phyloP scores from a whole-genome alignment of 2,797 vertebrate species.

The Eupleurogrammus muticus region DNA sequence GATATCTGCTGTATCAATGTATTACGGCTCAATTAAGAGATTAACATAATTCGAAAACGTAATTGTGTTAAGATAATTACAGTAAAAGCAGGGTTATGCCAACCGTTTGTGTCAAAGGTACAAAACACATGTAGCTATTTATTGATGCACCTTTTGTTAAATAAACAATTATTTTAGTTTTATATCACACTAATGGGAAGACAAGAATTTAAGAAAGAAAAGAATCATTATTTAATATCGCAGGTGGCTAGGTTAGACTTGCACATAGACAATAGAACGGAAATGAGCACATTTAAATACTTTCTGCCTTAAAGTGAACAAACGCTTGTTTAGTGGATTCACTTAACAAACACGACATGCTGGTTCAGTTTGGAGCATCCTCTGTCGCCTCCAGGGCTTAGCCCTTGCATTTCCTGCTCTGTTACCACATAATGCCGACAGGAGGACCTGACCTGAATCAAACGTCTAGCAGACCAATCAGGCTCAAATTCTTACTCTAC shows the following conservation, averaged over 20 bases:
- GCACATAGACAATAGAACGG: not conserved
- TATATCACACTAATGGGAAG: not conserved
- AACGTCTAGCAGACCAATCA: constrained; percentile 45
- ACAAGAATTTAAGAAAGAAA: not conserved
- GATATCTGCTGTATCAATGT: not conserved
- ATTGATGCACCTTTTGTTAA: not conserved
- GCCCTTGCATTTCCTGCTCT: constrained; percentile 58
- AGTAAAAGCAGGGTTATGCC: not conserved
- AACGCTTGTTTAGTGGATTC: constrained; percentile 26
- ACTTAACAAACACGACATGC: constrained; percentile 49
- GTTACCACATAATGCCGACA: constrained; percentile 56
- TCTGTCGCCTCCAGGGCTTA: constrained; percentile 59
- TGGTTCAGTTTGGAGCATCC: constrained; percentile 67
- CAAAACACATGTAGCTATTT: too few species aligned
- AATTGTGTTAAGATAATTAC: not conserved
- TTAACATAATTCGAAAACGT: not conserved
- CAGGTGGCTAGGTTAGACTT: not conserved
- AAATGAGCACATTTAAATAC: constrained; percentile 21
- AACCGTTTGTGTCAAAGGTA: not conserved
- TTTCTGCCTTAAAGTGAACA: constrained; percentile 22
- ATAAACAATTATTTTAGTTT: not conserved
- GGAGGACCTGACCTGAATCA: constrained; percentile 40
- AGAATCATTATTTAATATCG: not conserved
- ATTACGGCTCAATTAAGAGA: not conserved
- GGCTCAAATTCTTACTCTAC: constrained; percentile 24